Percentiles rank a stretch among this genome's conserved stretches.
phyloP scores from a whole-genome alignment of 2,797 vertebrate species.

The Hypotaenidia okinawae region DNA sequence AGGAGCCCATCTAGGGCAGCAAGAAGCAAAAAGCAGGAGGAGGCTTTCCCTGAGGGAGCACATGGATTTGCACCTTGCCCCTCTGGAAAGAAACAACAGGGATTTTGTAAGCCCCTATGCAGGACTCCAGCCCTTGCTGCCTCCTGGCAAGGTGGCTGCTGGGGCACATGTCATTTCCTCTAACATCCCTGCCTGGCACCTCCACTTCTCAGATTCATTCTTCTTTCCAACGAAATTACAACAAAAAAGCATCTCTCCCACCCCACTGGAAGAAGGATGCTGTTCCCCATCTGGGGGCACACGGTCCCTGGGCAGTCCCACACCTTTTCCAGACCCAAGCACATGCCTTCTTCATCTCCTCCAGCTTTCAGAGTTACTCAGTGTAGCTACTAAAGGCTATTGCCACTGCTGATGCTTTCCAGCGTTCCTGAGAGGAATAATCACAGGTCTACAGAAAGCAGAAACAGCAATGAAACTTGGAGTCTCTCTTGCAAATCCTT shows the following conservation, averaged over 20 bases:
- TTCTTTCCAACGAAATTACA: background rate
- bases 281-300: accelerated
- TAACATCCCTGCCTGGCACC: background rate
- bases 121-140: background rate
- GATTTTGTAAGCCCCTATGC: background rate
- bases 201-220: background rate
- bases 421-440: background rate
- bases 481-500: background rate
- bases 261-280: background rate
- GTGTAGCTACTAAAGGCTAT: background rate
- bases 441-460: background rate
- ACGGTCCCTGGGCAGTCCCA: background rate
- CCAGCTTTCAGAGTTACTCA: background rate
- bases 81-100: background rate
- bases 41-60: background rate
- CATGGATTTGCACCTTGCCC: background rate
- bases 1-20: background rate
- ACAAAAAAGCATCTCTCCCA: background rate
- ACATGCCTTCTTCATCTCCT: background rate
- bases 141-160: accelerated
- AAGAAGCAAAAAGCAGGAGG: background rate
- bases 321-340: background rate
- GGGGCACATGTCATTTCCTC: accelerated
- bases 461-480: background rate
- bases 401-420: background rate